Evolutionary conservation across 2,113 vertebrate species (phyloP).

Genomic region (Urocitellus parryii): DNA sequence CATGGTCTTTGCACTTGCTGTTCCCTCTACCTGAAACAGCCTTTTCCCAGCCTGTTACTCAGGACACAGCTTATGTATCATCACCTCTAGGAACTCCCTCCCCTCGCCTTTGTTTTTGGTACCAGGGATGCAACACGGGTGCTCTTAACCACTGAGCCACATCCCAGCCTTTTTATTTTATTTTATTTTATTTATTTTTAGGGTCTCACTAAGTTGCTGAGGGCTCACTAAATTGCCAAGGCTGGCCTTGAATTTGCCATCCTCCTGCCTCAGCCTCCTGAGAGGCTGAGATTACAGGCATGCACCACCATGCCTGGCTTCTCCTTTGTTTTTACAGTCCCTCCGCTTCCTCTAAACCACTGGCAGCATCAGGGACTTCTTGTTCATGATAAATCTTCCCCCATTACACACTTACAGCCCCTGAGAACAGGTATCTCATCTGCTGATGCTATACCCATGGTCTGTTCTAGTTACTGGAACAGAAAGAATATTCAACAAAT

Average conservation of each 20-base stretch:
- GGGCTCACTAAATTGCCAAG: no score
- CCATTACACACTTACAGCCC: background rate
- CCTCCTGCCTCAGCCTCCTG: no score
- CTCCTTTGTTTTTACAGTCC: no score
- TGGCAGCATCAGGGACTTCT: background rate
- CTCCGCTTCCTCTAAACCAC: background rate
- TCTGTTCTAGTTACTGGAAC: background rate
- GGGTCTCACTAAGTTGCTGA: no score
- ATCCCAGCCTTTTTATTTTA: no score
- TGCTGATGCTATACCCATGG: background rate
- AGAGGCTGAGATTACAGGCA: no score
- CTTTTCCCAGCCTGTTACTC: background rate
- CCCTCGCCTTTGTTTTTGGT: background rate
- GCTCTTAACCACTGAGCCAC: no score
- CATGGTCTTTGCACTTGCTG: background rate
- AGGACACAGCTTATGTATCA: background rate
- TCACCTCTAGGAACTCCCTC: background rate
- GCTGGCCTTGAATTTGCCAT: no score
- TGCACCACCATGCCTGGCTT: background rate
- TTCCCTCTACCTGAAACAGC: background rate
- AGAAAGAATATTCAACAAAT: background rate
- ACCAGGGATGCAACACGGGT: no score
- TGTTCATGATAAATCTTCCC: background rate
- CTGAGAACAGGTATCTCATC: background rate
- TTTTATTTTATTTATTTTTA: no score